A percentile compares a stretch with the other conserved stretches of the same genome.
Conservation (phyloP, 2,113 vertebrate genomes). For the Strix aluco region DNA sequence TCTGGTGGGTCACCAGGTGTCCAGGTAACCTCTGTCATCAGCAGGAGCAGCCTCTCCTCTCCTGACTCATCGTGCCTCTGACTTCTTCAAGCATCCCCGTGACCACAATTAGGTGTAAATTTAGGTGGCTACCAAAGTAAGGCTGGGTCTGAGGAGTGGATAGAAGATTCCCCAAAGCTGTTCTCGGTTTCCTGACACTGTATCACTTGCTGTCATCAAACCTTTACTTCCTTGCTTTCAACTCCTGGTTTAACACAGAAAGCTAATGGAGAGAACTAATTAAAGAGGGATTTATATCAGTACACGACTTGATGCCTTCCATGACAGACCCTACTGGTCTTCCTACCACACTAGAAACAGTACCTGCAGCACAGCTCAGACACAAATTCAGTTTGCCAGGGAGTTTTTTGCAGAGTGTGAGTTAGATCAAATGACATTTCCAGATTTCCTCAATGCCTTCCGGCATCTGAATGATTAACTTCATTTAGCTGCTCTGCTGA, state of each 20-base stretch:
- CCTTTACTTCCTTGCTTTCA: neutral
- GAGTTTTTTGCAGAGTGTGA: neutral
- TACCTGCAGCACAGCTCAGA: neutral
- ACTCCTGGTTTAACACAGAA: neutral
- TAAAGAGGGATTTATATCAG: neutral
- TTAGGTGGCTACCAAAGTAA: neutral
- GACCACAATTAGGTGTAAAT: neutral
- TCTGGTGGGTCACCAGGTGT: neutral
- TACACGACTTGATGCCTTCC: neutral
- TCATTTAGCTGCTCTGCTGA: neutral
- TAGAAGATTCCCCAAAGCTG: neutral
- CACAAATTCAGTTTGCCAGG: neutral
- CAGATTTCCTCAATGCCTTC: neutral
- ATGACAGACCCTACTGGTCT: neutral
- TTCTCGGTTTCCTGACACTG: neutral
- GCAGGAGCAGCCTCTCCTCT: neutral
- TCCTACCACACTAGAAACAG: neutral
- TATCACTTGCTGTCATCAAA: neutral
- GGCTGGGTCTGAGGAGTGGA: neutral
- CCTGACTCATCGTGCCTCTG: neutral
- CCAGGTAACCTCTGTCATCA: neutral
- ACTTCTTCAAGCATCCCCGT: neutral
- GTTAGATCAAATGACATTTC: slow-evolving; percentile 10
- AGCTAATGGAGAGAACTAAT: neutral
- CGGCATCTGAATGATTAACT: neutral